phyloP scores from a whole-genome alignment of 2,888 invertebrate genomes.

The Leucophora obtusa region DNA sequence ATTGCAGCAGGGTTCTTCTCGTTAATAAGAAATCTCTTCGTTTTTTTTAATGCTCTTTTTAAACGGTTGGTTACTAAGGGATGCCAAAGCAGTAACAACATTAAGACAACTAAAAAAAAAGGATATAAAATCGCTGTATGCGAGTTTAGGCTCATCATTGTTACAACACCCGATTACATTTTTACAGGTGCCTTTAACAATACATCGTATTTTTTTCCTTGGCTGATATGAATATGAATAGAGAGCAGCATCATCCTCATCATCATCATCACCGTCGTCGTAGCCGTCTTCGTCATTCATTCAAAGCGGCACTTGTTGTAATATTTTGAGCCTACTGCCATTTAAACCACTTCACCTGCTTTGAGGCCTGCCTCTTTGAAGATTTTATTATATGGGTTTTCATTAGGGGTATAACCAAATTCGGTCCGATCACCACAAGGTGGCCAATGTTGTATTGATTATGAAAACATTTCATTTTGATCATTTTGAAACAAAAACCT shows the following conservation, averaged over 20 bases:
- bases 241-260: conserved; percentile 38
- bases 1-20: conserved; percentile 63
- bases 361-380: conserved; percentile 26
- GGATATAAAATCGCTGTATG: conserved; percentile 60
- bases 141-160: conserved; percentile 53
- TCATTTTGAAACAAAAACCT: too few relatives aligned
- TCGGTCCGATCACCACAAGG: too few relatives aligned
- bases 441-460: too few relatives aligned
- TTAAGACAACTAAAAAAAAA: conserved; percentile 33
- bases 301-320: conserved; percentile 61
- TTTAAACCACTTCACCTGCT: conserved; percentile 61
- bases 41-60: conserved; percentile 42
- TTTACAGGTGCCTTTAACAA: conserved; percentile 63
- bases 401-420: too few relatives aligned
- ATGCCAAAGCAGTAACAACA: conserved; percentile 50
- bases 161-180: conserved; percentile 62
- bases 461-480: too few relatives aligned
- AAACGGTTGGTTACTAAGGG: conserved; percentile 55
- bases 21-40: conserved; percentile 64
- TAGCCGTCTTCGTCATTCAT: conserved; percentile 46
- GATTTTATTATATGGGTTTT: conserved; percentile 17
- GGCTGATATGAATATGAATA: conserved; percentile 11
- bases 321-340: conserved; percentile 49
- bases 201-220: conserved; percentile 28
- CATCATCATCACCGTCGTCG: conserved; percentile 17